Evolutionary conservation across 2,888 invertebrate genomes (phyloP).

Genomic region (Acanthosepion esculentum): DNA sequence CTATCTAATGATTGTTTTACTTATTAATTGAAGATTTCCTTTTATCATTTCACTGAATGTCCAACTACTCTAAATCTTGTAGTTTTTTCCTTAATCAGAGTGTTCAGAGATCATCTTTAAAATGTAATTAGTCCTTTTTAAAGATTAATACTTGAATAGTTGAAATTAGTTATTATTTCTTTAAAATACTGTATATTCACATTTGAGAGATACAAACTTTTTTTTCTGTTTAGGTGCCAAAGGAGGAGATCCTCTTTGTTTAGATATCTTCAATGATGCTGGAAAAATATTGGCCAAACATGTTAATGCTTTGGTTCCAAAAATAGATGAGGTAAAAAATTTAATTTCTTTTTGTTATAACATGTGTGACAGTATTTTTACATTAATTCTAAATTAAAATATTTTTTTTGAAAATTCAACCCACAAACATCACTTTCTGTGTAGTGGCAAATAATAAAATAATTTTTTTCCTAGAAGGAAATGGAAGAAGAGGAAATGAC

Average conservation of each 20-base stretch:
- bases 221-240: conserved; percentile 55
- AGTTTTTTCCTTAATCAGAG: background rate
- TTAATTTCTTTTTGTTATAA: background rate
- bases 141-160: background rate
- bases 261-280: conserved; percentile 83
- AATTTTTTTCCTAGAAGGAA: too few species aligned
- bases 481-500: too few species aligned
- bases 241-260: conserved; percentile 83
- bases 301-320: conserved; percentile 78
- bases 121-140: too few species aligned
- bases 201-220: background rate
- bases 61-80: too few species aligned
- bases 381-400: too few species aligned
- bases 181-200: background rate
- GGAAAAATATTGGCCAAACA: conserved; percentile 82
- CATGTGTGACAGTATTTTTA: too few species aligned
- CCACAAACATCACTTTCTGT: too few species aligned
- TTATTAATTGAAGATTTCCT: too few species aligned
- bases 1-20: too few species aligned
- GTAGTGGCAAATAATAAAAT: too few species aligned
- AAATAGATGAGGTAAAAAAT: conserved; percentile 64
- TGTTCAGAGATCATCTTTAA: background rate
- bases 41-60: too few species aligned
- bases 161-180: background rate
- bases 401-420: too few species aligned